phyloP scores from a whole-genome alignment of 2,888 invertebrate genomes.

The Drosophila niveifrons region DNA sequence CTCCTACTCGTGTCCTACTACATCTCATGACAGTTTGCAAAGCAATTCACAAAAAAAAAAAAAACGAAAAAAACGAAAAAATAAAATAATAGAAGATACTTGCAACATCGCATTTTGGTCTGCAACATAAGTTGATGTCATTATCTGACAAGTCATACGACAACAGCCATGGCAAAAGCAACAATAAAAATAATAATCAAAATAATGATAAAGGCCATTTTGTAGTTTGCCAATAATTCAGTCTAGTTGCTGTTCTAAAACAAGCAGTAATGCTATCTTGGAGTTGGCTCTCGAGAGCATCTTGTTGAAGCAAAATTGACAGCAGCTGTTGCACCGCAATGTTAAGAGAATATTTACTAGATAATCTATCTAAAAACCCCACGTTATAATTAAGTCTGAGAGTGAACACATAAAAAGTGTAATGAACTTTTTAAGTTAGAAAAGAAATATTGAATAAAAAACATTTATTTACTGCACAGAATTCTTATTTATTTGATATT shows the following conservation, averaged over 20 bases:
- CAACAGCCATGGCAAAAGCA: conserved; percentile 5
- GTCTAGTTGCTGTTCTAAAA: neutral
- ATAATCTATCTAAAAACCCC: neutral
- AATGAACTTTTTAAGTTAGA: too few species aligned
- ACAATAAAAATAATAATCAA: conserved; percentile 18
- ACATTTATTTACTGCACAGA: too few species aligned
- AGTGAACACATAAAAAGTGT: neutral
- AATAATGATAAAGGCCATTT: conserved; percentile 18
- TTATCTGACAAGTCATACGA: conserved; percentile 37
- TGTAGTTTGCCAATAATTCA: neutral
- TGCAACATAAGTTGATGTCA: conserved; percentile 63
- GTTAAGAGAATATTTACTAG: neutral
- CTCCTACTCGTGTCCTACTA: neutral
- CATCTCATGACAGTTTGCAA: conserved; percentile 23
- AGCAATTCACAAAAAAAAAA: conserved; percentile 19
- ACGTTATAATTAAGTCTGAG: neutral
- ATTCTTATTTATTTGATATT: too few species aligned
- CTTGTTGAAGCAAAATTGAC: neutral
- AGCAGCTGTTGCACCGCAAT: neutral
- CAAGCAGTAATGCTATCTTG: neutral
- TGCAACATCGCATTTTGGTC: conserved; percentile 47
- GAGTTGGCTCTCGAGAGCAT: neutral
- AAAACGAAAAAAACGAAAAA: conserved; percentile 4
- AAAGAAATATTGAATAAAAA: neutral
- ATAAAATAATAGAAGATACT: conserved; percentile 24